phyloP scores from a whole-genome alignment of 2,797 vertebrate species.

The Scarus forsteni region DNA sequence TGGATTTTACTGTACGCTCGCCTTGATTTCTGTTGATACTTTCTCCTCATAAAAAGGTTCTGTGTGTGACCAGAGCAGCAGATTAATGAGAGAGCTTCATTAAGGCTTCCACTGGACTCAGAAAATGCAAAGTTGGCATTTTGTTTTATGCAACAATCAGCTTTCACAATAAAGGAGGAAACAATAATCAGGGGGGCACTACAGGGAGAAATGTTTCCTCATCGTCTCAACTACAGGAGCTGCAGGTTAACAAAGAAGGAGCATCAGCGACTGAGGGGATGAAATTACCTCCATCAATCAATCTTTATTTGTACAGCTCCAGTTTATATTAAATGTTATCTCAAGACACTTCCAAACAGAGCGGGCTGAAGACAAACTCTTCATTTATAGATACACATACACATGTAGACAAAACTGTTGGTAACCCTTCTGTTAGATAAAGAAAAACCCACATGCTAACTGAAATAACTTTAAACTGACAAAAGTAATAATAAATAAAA shows the following conservation, averaged over 20 bases:
- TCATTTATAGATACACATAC: no score
- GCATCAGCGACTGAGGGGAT: background rate
- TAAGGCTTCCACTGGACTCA: conserved; percentile 32
- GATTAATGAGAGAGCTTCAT: conserved; percentile 35
- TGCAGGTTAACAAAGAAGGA: conserved; percentile 37
- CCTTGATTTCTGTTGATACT: background rate
- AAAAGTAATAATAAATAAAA: no score
- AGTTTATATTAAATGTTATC: no score
- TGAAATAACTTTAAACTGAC: no score
- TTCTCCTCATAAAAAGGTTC: background rate
- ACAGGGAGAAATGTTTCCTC: conserved; percentile 15
- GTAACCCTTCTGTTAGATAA: no score
- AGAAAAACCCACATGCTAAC: no score
- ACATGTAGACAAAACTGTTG: no score
- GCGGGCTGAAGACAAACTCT: no score
- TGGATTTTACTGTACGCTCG: background rate
- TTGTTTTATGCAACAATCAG: conserved; percentile 27
- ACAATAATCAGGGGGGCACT: background rate
- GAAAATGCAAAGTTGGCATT: conserved; percentile 39
- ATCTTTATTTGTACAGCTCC: no score
- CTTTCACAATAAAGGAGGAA: conserved; percentile 9
- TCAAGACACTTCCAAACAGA: no score
- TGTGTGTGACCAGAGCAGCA: conserved; percentile 10
- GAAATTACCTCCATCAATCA: no score
- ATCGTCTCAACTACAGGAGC: conserved; percentile 26